Conservation (phyloP, 2,888 invertebrate genomes). For the Rhimphoctona megacephalus region DNA sequence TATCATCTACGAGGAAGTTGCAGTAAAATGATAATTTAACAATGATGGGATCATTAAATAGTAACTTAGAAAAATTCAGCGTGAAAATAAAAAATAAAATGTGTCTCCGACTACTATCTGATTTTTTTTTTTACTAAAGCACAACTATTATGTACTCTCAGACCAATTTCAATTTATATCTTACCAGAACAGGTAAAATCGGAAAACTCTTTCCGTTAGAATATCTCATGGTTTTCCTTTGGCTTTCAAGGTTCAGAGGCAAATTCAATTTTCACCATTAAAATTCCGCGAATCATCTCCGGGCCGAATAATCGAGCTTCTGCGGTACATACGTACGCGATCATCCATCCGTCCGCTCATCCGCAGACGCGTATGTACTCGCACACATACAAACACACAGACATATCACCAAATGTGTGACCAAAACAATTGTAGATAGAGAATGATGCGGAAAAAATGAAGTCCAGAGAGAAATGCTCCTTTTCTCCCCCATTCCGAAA, state of each 20-base stretch:
- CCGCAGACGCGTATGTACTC: no score
- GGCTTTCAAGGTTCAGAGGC: background rate
- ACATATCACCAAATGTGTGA: background rate
- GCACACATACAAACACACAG: background rate
- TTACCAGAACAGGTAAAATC: background rate
- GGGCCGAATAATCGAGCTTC: background rate
- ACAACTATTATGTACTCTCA: background rate
- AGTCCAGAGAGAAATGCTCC: background rate
- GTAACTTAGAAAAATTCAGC: background rate
- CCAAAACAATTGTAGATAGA: slow-evolving; percentile 33
- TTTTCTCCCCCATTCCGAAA: slow-evolving; percentile 19
- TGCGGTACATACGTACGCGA: background rate
- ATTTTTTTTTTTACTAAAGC: background rate
- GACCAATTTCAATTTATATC: background rate
- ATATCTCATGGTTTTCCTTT: background rate
- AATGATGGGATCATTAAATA: background rate
- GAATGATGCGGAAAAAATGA: background rate
- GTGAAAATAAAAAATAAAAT: background rate
- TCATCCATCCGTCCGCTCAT: background rate
- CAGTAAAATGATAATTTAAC: background rate
- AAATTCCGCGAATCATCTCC: background rate
- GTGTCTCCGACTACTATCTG: no score
- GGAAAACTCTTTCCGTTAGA: background rate
- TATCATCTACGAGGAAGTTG: background rate
- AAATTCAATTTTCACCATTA: background rate